Conservation (phyloP, 2,888 invertebrate genomes). For the Aproaerema taeniolella region DNA sequence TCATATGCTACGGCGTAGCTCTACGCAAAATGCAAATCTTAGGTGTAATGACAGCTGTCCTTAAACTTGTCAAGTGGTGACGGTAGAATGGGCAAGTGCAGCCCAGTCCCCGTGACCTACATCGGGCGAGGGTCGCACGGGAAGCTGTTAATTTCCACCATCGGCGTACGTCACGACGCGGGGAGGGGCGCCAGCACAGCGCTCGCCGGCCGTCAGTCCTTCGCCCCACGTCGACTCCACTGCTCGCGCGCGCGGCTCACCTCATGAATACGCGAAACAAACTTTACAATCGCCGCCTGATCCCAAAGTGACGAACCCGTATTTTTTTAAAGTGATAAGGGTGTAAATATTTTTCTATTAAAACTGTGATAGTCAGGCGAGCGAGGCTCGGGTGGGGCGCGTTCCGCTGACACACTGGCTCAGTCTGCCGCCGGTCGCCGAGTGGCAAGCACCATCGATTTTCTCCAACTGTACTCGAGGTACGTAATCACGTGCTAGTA, state of each 20-base stretch:
- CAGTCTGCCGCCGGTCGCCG: conserved; percentile 74
- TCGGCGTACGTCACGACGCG: conserved; percentile 62
- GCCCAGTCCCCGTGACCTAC: conserved; percentile 75
- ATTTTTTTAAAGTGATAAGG: conserved; percentile 49
- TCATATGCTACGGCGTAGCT: conserved; percentile 7
- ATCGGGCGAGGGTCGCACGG: conserved; percentile 74
- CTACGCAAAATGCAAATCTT: conserved; percentile 1
- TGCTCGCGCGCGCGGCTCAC: conserved; percentile 50
- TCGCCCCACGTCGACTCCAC: conserved; percentile 55
- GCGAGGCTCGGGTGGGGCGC: conserved; percentile 69
- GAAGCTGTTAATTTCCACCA: conserved; percentile 77
- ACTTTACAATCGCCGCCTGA: conserved; percentile 49
- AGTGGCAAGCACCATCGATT: conserved; percentile 75
- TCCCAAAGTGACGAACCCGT: conserved; percentile 32
- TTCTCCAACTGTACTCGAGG: conserved; percentile 67
- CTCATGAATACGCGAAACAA: conserved; percentile 39
- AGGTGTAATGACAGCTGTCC: conserved; percentile 59
- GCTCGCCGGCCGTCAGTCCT: conserved; percentile 49
- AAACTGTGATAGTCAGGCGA: conserved; percentile 64
- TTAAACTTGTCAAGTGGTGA: conserved; percentile 73
- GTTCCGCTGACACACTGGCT: conserved; percentile 78
- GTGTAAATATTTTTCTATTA: conserved; percentile 51
- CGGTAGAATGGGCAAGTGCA: conserved; percentile 70
- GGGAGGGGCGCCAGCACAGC: conserved; percentile 43
- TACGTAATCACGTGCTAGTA: conserved; percentile 74